These are phyloP conservation scores for Thereva unica DNA, from an alignment of 2,888 invertebrate genomes.

Conservation along the genomic window DNA sequence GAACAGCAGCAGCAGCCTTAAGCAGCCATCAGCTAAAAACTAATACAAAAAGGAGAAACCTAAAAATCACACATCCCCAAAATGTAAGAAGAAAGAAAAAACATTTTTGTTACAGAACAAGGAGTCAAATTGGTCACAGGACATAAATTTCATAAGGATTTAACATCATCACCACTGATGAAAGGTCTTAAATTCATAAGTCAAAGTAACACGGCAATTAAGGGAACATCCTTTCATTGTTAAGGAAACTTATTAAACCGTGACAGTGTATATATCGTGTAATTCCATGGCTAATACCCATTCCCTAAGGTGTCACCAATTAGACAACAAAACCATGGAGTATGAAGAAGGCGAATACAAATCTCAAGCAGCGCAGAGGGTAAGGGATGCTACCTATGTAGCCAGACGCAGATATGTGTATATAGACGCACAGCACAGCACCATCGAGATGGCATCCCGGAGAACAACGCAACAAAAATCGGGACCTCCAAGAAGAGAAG, in stretches of 20 bases:
- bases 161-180: constrained; percentile 40
- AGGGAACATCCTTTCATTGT: constrained; percentile 24
- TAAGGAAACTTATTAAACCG: constrained; percentile 29
- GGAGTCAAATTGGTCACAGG: constrained; percentile 34
- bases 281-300: constrained; percentile 33
- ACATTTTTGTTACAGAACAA: background rate
- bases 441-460: too few relatives aligned
- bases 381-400: background rate
- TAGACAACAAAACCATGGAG: constrained; percentile 46
- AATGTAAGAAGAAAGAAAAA: constrained; percentile 3
- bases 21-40: too few relatives aligned
- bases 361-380: background rate
- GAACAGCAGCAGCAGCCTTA: too few relatives aligned
- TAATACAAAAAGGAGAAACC: too few relatives aligned
- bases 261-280: constrained; percentile 35
- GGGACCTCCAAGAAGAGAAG: constrained; percentile 33
- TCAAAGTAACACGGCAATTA: constrained; percentile 29
- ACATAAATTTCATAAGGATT: constrained; percentile 39
- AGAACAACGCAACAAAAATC: constrained; percentile 6
- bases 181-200: constrained; percentile 33
- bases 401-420: background rate
- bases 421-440: background rate
- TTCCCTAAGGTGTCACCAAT: constrained; percentile 53
- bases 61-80: constrained; percentile 5
- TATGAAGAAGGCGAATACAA: constrained; percentile 7